phyloP scores from a whole-genome alignment of 2,797 vertebrate species.

The Strix occidentalis region DNA sequence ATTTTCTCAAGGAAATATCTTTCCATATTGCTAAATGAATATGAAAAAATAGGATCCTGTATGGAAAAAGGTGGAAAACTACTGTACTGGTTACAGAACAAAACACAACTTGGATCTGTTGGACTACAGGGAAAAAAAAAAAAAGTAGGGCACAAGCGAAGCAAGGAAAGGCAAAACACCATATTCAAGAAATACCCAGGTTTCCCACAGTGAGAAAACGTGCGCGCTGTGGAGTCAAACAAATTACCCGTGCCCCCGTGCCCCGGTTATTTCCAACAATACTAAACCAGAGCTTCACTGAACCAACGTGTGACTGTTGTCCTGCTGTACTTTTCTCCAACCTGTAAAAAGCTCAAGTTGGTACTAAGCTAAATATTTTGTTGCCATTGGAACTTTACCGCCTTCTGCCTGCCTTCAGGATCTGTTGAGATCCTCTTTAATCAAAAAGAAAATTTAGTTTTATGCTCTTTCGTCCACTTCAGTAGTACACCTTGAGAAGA shows the following conservation, averaged over 20 bases:
- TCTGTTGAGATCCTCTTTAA: not conserved
- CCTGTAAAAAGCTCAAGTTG: not conserved
- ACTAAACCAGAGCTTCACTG: not conserved
- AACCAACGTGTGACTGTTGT: not conserved
- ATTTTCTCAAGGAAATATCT: not conserved
- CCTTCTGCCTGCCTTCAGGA: not conserved
- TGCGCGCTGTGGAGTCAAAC: not conserved
- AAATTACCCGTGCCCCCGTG: not conserved
- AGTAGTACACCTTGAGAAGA: not conserved
- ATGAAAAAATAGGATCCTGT: not conserved
- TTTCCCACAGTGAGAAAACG: not conserved
- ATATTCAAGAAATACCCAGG: not conserved
- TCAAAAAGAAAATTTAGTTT: not conserved
- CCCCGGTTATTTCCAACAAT: not conserved
- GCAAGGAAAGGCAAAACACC: not conserved
- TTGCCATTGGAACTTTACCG: not conserved
- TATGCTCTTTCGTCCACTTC: not conserved
- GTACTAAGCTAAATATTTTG: not conserved
- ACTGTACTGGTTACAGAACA: not conserved
- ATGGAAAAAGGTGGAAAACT: not conserved
- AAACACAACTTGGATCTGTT: not conserved
- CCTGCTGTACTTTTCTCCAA: not conserved
- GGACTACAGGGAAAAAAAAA: not conserved
- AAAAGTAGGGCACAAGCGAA: not conserved
- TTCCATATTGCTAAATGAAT: not conserved